Base-by-base conservation (phyloP, 2,113 vertebrate genomes). In the Falco punctatus region DNA sequence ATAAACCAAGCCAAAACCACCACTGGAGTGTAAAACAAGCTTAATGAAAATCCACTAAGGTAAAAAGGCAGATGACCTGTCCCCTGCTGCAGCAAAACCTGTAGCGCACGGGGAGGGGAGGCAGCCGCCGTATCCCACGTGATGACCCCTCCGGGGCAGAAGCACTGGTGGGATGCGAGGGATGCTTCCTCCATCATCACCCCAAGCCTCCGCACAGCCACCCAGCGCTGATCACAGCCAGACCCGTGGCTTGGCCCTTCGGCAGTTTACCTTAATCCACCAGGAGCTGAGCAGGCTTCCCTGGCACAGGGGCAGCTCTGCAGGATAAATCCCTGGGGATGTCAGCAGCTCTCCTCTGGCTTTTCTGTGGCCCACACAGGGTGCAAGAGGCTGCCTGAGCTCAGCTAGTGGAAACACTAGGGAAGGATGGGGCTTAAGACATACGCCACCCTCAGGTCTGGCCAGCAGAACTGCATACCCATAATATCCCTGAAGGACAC, bases 1-100 rank as follows among this genome's bases (percentile, higher is more conserved):
- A 92, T 22, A 86, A 96, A 92, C 57, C 69, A 21, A 65, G 42
- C 66, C 90, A 59, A 75, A 95, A 16, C 74, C 79, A 85, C 32
- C 54, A 35, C 28, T 74, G 81, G 78, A 85, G 87, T 93, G 87
- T 78, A 59, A 91, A 91, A 93, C 22, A 75, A 55, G 78, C 90
- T 79, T 72, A 81, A 89, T 81, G 88, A 71, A 95, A 90, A 94
- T 26, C 73, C 92, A 48, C 52, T 46, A 5, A 71, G 12, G 78
- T 42, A 84, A 89, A 79, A 89, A 86, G 32, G 35, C 51, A 71
- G 83, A 49, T 40, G 73, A 69, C 49, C 71, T 44, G 71, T 66
- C 65, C 67, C 80, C 80, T 55, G 62, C 80, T 71, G 69, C 52
- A 74, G 40, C 24, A 21, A 64, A 54, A 57, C 5, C 84, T 70